Percentiles rank a stretch among this genome's conserved stretches.
Conservation (phyloP, 2,888 invertebrate genomes). For the Polydesmus complanatus region DNA sequence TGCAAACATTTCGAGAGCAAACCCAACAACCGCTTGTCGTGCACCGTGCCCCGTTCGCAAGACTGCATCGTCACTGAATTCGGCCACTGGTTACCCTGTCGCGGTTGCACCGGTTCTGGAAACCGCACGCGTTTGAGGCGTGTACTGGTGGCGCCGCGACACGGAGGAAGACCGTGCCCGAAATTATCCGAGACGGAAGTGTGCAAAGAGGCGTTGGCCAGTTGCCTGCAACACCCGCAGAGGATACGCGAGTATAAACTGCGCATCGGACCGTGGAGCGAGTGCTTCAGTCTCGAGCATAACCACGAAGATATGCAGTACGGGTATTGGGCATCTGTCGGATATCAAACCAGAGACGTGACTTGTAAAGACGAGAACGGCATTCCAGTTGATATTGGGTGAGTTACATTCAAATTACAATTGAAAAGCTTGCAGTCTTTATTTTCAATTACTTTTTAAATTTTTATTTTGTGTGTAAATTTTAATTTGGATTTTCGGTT, state of each 20-base stretch:
- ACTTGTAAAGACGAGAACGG: conserved; percentile 24
- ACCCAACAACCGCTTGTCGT: conserved; percentile 14
- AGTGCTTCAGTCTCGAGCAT: conserved; percentile 14
- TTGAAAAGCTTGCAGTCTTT: too few species aligned
- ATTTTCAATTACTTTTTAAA: too few species aligned
- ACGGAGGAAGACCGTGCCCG: conserved; percentile 38
- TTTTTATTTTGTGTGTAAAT: too few species aligned
- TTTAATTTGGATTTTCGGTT: too few species aligned
- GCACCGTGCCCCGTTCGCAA: conserved; percentile 23
- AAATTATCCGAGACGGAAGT: conserved; percentile 39
- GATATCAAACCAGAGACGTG: conserved; percentile 25
- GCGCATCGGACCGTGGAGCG: conserved; percentile 17
- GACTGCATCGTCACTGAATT: conserved; percentile 28
- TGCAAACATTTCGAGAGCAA: conserved; percentile 17
- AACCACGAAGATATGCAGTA: conserved; percentile 18
- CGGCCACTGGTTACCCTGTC: conserved; percentile 24
- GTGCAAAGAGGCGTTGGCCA: conserved; percentile 32
- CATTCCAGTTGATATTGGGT: conserved; percentile 24
- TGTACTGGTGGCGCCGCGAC: conserved; percentile 40
- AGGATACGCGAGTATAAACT: conserved; percentile 17
- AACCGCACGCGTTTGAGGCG: conserved; percentile 40
- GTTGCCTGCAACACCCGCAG: conserved; percentile 25
- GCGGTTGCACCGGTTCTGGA: conserved; percentile 29
- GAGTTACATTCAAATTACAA: conserved; percentile 12
- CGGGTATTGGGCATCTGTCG: conserved; percentile 21